A percentile compares a stretch with the other conserved stretches of the same genome.
These are phyloP conservation scores for Bubo blakistoni DNA, from an alignment of 2,113 vertebrate species.

Conservation along the genomic window DNA sequence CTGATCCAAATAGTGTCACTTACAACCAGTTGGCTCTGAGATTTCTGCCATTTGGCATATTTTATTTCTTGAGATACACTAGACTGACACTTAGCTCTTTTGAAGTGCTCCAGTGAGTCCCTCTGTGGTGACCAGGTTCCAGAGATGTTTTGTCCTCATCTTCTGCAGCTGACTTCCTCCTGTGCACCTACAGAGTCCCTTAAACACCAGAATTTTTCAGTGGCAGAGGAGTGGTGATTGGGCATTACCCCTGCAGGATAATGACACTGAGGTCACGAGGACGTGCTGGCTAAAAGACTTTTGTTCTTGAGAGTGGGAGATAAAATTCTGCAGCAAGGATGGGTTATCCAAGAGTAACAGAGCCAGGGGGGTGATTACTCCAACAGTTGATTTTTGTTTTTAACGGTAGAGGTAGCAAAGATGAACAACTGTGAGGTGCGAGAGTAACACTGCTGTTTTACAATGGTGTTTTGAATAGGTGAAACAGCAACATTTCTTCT, in stretches of 20 bases:
- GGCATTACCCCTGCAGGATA: background rate
- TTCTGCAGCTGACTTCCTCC: background rate
- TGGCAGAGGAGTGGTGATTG: background rate
- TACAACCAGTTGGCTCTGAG: background rate
- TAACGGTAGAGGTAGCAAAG: background rate
- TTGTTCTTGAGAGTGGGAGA: background rate
- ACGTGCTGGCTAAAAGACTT: background rate
- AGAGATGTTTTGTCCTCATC: background rate
- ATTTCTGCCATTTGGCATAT: background rate
- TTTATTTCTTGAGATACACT: background rate
- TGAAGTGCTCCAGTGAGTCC: background rate
- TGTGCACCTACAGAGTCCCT: background rate
- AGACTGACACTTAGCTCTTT: background rate
- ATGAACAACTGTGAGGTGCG: background rate
- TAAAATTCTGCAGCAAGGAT: background rate
- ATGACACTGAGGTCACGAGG: rapidly evolving
- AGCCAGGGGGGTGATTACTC: background rate
- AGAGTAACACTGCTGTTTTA: background rate
- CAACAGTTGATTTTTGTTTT: background rate
- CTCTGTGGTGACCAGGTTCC: background rate
- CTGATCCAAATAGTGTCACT: background rate
- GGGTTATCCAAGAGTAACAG: background rate
- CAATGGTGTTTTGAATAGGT: background rate
- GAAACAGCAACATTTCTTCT: background rate
- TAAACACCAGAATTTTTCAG: background rate